A percentile compares a stretch with the other conserved stretches of the same genome.
Evolutionary conservation across 2,113 vertebrate genomes (phyloP).

Genomic region (Halcyon malimbica): DNA sequence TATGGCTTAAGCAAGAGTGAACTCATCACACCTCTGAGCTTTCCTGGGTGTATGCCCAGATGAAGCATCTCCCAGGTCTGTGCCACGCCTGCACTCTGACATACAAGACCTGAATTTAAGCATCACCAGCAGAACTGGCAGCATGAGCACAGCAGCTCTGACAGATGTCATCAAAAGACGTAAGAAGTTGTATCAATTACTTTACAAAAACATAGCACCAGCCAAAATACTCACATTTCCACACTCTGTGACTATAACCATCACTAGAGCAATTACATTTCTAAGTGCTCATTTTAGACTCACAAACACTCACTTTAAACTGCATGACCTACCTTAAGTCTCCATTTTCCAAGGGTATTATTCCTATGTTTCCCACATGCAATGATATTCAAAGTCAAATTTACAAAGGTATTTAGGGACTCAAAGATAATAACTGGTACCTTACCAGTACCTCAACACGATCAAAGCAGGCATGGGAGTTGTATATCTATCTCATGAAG

Average conservation of each 20-base stretch:
- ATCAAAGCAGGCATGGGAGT: not conserved
- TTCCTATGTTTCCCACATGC: not conserved
- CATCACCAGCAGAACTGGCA: too few relatives aligned
- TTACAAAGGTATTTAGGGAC: not conserved
- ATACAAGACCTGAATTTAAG: not conserved
- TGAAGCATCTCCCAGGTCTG: not conserved
- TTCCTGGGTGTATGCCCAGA: not conserved
- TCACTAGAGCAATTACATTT: not conserved
- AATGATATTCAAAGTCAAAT: not conserved
- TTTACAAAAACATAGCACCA: not conserved
- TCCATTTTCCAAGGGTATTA: not conserved
- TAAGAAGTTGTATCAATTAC: not conserved
- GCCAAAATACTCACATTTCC: not conserved
- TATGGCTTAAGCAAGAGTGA: not conserved
- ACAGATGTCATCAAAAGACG: not conserved
- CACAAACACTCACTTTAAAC: not conserved
- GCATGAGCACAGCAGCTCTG: not conserved
- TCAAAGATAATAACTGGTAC: not conserved
- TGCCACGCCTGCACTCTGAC: not conserved
- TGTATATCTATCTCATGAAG: not conserved
- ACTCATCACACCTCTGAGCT: not conserved
- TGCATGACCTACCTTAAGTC: not conserved
- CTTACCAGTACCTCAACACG: not conserved
- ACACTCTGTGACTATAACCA: not conserved
- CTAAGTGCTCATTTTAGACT: not conserved